Evolutionary conservation across 2,113 vertebrate species (phyloP).

Genomic region (Candoia aspera): DNA sequence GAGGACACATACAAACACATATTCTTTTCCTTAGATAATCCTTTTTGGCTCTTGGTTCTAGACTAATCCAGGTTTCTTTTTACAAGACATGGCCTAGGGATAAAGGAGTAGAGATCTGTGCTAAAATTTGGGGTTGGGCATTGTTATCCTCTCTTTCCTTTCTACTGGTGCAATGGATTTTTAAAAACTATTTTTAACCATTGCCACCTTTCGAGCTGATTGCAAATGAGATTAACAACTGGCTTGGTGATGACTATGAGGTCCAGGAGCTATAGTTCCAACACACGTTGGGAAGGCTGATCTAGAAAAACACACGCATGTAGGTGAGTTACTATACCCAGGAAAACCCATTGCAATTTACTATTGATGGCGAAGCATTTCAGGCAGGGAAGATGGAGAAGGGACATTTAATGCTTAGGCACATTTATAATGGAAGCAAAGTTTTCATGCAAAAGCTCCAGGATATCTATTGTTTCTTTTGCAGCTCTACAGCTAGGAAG

Average conservation of each 20-base stretch:
- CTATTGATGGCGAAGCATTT: conserved; percentile 4
- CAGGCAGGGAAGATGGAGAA: neutral
- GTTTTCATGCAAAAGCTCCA: neutral
- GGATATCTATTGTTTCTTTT: neutral
- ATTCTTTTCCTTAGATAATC: conserved; percentile 51
- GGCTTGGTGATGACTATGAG: neutral
- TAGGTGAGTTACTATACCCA: conserved; percentile 25
- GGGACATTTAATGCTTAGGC: conserved; percentile 25
- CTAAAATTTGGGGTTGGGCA: conserved; percentile 52
- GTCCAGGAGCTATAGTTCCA: neutral
- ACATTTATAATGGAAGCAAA: neutral
- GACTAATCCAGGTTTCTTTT: conserved; percentile 54
- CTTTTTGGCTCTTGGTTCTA: conserved; percentile 45
- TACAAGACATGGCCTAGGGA: conserved; percentile 39
- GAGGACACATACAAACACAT: conserved; percentile 19
- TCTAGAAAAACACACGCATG: neutral
- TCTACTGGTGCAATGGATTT: conserved; percentile 26
- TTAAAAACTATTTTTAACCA: conserved; percentile 50
- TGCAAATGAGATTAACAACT: conserved; percentile 44
- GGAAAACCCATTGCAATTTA: conserved; percentile 49
- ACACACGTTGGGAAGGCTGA: neutral
- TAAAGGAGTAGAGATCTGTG: conserved; percentile 52
- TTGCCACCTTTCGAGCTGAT: conserved; percentile 51
- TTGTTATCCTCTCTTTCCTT: conserved; percentile 49
- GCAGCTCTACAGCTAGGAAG: neutral